Base-by-base conservation (phyloP, 2,888 invertebrate species). In the Gymnocheta viridis region DNA sequence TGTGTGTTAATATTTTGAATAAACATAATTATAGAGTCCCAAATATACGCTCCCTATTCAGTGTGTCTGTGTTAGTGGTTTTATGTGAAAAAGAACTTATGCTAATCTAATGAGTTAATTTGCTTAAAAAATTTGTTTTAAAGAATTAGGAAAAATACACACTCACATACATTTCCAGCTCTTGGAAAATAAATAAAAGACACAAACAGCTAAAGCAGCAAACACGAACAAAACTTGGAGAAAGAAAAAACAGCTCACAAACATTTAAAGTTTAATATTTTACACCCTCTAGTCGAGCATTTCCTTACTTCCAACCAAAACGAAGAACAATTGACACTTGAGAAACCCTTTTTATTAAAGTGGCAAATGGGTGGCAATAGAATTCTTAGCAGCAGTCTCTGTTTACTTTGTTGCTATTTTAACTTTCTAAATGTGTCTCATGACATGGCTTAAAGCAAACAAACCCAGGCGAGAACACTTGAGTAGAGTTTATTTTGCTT, bases 321-420 rank as follows among this genome's bases (percentile, higher is more conserved):
- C 66, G 44, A 54, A 79, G 66, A 82, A 73, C 72, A 78, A 77
- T 82, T 82, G 69, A 74, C 78, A 74, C 69, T 82, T 82, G 64
- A 82, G 78, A 82, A n/a, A 69, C 62, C 41, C 56, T 74, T 78
- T 82, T 79, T 51, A 41, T 56, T 78, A 41, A 73, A 82, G 60
- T 73, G 56, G 29, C 51, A 35, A 70, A 56, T 76, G 70, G 56
- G 10, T 73, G 73, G 77, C 64, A 56, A 38, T n/a, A 38, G 41
- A 14, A 47, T 38, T 17, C 24, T 44, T 47, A 44, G n/a, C 58
- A 56, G 62, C 49, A 32, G 41, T 54, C 35, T n/a, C 5, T 66
- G 44, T 32, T 72, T 60, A 27, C 49, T 49, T 49, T n/a, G 9
- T 19, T 73, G 47, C 35, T 41, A 41, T 79, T 44, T 69, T 69